A percentile compares a stretch with the other conserved stretches of the same genome.
Evolutionary conservation across 30 jellyfish, hydroid and myxozoan species (phyloP).

Genomic region (Mastigias papua): DNA sequence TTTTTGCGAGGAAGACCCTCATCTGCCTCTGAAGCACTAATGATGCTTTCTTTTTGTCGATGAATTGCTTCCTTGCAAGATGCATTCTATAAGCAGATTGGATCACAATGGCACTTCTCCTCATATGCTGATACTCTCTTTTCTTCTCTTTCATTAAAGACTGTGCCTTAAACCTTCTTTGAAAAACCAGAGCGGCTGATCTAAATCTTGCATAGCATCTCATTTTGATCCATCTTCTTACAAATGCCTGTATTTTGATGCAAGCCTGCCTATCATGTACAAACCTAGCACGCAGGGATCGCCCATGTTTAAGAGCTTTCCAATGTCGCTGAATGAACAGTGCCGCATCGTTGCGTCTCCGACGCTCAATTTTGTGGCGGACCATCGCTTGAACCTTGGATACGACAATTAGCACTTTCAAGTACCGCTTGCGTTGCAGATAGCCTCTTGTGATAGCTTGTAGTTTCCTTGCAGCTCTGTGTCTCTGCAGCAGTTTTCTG

Average conservation of each 20-base stretch:
- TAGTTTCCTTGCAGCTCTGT: constrained; percentile 59
- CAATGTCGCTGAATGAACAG: constrained; percentile 37
- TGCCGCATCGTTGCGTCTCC: constrained; percentile 41
- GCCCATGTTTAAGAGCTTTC: constrained; percentile 39
- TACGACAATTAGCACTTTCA: constrained; percentile 1
- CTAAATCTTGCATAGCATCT: not conserved
- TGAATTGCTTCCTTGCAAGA: constrained; percentile 23
- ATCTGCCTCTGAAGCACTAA: constrained; percentile 29
- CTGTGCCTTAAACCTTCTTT: constrained; percentile 50
- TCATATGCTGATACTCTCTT: not conserved
- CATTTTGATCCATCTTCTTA: constrained; percentile 27
- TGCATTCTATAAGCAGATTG: constrained; percentile 58
- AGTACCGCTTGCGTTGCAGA: constrained; percentile 27
- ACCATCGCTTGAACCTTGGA: constrained; percentile 1
- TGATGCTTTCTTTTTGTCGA: constrained; percentile 7
- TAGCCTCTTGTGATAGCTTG: constrained; percentile 56
- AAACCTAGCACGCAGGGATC: constrained; percentile 6
- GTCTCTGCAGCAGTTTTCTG: constrained; percentile 4
- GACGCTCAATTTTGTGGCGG: constrained; percentile 8
- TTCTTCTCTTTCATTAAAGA: constrained; percentile 8
- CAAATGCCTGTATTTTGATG: constrained; percentile 23
- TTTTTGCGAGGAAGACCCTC: constrained; percentile 23
- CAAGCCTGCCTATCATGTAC: constrained; percentile 33
- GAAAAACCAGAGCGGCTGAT: constrained; percentile 45
- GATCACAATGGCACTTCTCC: constrained; percentile 10